phyloP scores from a whole-genome alignment of 2,113 vertebrate species.

The Theropithecus gelada region DNA sequence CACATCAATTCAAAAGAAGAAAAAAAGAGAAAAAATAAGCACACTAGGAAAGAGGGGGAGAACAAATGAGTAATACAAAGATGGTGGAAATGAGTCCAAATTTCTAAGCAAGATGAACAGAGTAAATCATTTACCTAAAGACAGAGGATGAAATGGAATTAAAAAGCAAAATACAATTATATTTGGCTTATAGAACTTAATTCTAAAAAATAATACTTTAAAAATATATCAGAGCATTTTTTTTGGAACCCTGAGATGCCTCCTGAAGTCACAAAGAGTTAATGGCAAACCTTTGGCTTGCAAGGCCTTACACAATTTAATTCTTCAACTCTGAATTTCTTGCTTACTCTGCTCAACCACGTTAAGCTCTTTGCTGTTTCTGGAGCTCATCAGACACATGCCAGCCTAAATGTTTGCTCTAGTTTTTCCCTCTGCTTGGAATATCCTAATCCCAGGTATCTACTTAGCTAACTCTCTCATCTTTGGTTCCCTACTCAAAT shows the following conservation, averaged over 20 bases:
- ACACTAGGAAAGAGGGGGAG: not conserved
- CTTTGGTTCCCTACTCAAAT: not conserved
- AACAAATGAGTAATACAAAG: not conserved
- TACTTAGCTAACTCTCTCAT: not conserved
- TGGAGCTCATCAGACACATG: not conserved
- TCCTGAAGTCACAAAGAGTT: not conserved
- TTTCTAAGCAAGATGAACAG: not conserved
- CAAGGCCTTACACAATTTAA: not conserved
- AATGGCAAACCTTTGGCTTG: not conserved
- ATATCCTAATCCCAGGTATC: not conserved
- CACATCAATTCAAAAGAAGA: not conserved
- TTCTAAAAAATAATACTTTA: not conserved
- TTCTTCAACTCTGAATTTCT: not conserved
- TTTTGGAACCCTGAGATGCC: not conserved
- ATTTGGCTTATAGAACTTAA: not conserved
- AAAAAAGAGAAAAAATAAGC: not conserved
- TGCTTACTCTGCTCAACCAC: not conserved
- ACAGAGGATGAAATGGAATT: conserved; percentile 11
- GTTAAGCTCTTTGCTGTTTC: not conserved
- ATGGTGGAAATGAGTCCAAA: not conserved
- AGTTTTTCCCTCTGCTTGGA: not conserved
- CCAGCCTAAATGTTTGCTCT: not conserved
- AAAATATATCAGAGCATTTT: not conserved
- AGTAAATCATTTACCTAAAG: not conserved
- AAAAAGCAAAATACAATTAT: not conserved